phyloP scores from a whole-genome alignment of 2,888 invertebrate genomes.

The Nomada fucata region DNA sequence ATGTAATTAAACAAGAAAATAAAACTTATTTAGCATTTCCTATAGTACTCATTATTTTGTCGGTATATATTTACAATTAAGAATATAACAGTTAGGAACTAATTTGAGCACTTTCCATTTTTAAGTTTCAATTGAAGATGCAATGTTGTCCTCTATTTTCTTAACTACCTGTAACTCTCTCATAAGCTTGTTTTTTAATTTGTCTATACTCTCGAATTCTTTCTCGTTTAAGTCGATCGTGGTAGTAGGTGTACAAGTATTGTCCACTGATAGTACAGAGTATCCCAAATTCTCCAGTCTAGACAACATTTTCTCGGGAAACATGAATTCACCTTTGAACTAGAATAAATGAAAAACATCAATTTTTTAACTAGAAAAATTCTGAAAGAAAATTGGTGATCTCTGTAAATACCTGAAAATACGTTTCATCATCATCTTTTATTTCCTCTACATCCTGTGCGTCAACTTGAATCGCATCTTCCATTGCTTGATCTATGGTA shows the following conservation, averaged over 20 bases:
- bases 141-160: conserved; percentile 87
- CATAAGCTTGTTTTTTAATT: conserved; percentile 85
- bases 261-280: conserved; percentile 83
- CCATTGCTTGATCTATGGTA: conserved; percentile 86
- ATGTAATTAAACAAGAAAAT: background rate
- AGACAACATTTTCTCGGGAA: conserved; percentile 84
- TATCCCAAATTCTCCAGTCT: conserved; percentile 85
- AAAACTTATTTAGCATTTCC: background rate
- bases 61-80: background rate
- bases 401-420: conserved; percentile 74
- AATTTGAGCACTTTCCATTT: background rate
- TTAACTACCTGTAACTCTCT: conserved; percentile 86
- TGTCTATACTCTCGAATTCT: conserved; percentile 84
- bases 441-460: conserved; percentile 88
- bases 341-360: conserved; percentile 78
- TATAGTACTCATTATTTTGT: background rate
- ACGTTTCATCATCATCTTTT: conserved; percentile 81
- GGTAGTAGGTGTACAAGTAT: conserved; percentile 85
- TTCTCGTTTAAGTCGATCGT: conserved; percentile 84
- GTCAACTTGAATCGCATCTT: conserved; percentile 88
- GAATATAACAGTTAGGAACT: background rate
- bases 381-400: background rate
- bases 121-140: conserved; percentile 8
- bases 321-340: conserved; percentile 86
- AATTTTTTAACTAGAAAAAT: background rate